A percentile compares a stretch with the other conserved stretches of the same genome.
phyloP scores from a whole-genome alignment of 2,888 invertebrate genomes.

The Drosophila niveifrons region DNA sequence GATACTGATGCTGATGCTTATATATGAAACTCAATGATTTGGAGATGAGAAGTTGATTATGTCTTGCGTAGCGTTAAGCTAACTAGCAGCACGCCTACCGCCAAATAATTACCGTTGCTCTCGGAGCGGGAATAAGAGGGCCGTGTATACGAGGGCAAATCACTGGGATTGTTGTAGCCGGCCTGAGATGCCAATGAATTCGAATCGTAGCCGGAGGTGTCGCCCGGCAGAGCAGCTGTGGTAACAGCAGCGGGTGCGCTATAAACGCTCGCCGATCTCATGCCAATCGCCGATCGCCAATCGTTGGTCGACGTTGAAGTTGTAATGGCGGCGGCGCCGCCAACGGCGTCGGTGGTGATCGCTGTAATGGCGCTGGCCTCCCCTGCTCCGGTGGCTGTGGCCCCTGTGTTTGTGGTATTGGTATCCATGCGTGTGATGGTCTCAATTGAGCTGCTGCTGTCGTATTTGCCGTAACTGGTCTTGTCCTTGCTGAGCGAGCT shows the following conservation, averaged over 20 bases:
- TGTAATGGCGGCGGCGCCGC: conserved; percentile 58
- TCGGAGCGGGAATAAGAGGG: conserved; percentile 84
- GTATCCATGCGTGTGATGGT: conserved; percentile 83
- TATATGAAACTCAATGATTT: conserved; percentile 51
- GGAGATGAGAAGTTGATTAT: conserved; percentile 41
- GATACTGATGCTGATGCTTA: conserved; percentile 28
- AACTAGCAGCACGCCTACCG: conserved; percentile 83
- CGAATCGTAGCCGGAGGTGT: conserved; percentile 79
- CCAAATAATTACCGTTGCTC: conserved; percentile 85
- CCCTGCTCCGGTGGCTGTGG: conserved; percentile 62
- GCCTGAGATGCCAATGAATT: conserved; percentile 81
- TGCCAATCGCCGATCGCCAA: conserved; percentile 75
- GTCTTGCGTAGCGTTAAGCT: conserved; percentile 81
- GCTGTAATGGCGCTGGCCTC: conserved; percentile 67
- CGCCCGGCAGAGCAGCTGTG: conserved; percentile 73
- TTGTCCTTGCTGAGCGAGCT: conserved; percentile 71
- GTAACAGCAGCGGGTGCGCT: conserved; percentile 83
- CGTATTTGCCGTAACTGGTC: conserved; percentile 77
- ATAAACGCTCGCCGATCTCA: conserved; percentile 82
- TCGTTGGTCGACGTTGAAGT: conserved; percentile 69
- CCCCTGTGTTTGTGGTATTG: conserved; percentile 75
- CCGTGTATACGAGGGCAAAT: conserved; percentile 82
- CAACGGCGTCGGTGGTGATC: conserved; percentile 62
- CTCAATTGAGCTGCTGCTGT: conserved; percentile 81
- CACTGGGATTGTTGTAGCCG: conserved; percentile 78